Conservation (phyloP, 2,888 invertebrate species). For the Lochmaea crataegi region DNA sequence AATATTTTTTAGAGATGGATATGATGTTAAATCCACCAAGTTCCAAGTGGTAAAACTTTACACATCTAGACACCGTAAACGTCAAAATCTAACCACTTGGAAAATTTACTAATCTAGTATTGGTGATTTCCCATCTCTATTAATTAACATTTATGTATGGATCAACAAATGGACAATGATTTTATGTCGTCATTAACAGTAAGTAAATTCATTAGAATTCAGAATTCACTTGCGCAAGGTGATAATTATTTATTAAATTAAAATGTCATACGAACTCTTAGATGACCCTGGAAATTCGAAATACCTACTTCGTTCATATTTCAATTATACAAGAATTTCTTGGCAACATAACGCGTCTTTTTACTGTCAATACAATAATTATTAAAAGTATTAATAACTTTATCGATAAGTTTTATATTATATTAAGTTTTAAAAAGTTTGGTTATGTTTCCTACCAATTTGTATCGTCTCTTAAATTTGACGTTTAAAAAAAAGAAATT, state of each 20-base stretch:
- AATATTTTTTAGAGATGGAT: not conserved
- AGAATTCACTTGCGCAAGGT: constrained; percentile 34
- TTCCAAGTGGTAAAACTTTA: too few relatives aligned
- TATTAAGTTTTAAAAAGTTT: too few relatives aligned
- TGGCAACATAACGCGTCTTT: not conserved
- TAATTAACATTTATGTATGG: not conserved
- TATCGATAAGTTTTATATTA: too few relatives aligned
- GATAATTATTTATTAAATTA: constrained; percentile 34
- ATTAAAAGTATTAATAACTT: too few relatives aligned
- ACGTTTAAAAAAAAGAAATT: too few relatives aligned
- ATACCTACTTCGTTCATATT: not conserved
- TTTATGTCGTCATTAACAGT: constrained; percentile 24
- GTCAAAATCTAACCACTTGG: too few relatives aligned
- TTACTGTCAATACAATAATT: not conserved
- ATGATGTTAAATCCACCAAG: not conserved
- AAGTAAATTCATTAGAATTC: constrained; percentile 23
- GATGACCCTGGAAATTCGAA: constrained; percentile 33
- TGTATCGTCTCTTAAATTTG: too few relatives aligned
- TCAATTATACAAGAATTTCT: constrained; percentile 17
- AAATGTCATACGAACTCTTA: constrained; percentile 38
- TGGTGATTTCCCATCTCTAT: constrained; percentile 5
- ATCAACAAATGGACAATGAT: constrained; percentile 22
- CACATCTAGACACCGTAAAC: too few relatives aligned
- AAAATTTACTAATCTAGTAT: not conserved
- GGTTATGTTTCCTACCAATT: too few relatives aligned